Base-by-base conservation (phyloP, 1,140 invertebrate genomes). In the Pogonomyrmex barbatus region DNA sequence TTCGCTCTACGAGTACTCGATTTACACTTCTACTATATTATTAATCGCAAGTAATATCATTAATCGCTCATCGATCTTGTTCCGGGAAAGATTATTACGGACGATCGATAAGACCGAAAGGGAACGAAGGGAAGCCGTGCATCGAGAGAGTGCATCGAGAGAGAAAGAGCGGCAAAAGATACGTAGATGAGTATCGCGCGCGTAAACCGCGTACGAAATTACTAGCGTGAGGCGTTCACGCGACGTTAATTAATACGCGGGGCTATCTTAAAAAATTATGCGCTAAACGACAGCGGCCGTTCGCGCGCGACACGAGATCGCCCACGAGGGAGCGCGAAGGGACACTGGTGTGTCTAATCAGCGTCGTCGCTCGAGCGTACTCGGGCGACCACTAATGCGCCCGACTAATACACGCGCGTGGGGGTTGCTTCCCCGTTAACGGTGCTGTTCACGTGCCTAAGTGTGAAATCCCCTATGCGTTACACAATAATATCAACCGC, bases 321-420 rank as follows among this genome's bases (percentile, higher is more conserved):
- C 17, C 42, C 8, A 70, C 36, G 12, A 14, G 17, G 24, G 42
- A 14, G 12, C 63, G 8, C 24, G 45, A 36, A n/a, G 47, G 47
- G n/a, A 8, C 24, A 36, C 14, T 33, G 50, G 10, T n/a, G 45
- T 56, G 52, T 42, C 54, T 60, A 50, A 47, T 83, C 30, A 47
- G 24, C 79, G 65, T 60, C 79, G 79, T 73, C 79, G 39, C 68
- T 83, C 79, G 68, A 73, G 45, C 36, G 77, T 36, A 77, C 58
- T 62, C 75, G 75, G 24, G 1, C 30, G 77, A 24, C 24, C n/a
- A 83, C 33, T 73, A 73, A 73, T 8, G 39, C 30, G 47, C 17
- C 33, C 67, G 24, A 24, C 30, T 73, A 82, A 47, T 71, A 39
- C 10, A 9, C 65, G 52, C 10, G 14, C 65, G 47, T 12, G 73